A percentile compares a stretch with the other conserved stretches of the same genome.
phyloP scores from a whole-genome alignment of 2,888 invertebrate genomes.

The Oligia latruncula region DNA sequence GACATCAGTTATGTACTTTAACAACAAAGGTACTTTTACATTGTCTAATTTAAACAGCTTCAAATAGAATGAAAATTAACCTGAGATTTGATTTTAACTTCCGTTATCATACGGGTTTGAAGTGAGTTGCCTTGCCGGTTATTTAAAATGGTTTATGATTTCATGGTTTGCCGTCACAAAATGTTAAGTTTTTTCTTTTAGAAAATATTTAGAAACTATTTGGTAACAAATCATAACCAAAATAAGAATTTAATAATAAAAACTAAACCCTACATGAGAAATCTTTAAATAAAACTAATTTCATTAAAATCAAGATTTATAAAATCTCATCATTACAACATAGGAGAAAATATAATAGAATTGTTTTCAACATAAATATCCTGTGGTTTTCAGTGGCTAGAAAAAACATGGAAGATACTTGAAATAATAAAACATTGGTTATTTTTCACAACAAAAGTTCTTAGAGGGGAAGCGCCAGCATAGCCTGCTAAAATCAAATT shows the following conservation, averaged over 20 bases:
- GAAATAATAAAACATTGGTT: background rate
- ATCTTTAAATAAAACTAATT: conserved; percentile 51
- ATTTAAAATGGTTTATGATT: conserved; percentile 5
- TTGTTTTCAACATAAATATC: conserved; percentile 1
- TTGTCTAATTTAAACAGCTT: conserved; percentile 2
- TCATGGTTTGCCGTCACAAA: background rate
- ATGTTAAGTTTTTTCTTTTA: conserved; percentile 34
- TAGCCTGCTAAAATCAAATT: background rate
- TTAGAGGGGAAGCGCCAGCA: background rate
- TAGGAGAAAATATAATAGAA: conserved; percentile 22
- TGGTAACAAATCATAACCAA: conserved; percentile 70
- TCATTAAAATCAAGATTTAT: conserved; percentile 64
- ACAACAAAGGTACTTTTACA: background rate
- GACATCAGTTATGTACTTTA: background rate
- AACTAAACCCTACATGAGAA: conserved; percentile 56
- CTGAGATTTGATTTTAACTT: background rate
- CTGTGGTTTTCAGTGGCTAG: background rate
- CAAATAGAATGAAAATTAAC: background rate
- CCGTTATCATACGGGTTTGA: background rate
- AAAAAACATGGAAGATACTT: background rate
- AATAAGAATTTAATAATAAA: conserved; percentile 50
- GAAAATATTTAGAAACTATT: conserved; percentile 69
- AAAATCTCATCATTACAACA: conserved; percentile 58
- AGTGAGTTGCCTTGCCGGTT: conserved; percentile 4
- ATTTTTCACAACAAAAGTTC: background rate